A percentile compares a stretch with the other conserved stretches of the same genome.
These are phyloP conservation scores for Netelia inedita DNA, from an alignment of 2,888 invertebrate genomes.

Conservation along the genomic window DNA sequence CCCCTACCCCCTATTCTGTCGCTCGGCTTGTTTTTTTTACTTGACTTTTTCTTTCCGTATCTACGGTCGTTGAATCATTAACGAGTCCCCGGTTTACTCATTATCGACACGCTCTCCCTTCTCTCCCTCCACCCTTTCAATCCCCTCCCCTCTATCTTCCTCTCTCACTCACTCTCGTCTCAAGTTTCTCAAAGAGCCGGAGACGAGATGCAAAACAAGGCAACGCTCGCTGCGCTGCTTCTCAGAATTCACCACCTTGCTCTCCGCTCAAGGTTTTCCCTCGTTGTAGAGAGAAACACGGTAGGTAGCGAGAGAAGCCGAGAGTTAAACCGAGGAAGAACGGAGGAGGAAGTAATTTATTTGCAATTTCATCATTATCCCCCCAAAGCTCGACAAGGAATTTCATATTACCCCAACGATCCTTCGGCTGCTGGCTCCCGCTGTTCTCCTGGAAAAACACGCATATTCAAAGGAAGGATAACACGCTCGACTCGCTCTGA, in stretches of 20 bases:
- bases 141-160: background rate
- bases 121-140: background rate
- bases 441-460: constrained; percentile 12
- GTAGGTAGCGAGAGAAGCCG: constrained; percentile 30
- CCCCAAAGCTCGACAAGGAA: constrained; percentile 69
- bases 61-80: constrained; percentile 69
- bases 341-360: constrained; percentile 76
- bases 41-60: constrained; percentile 34
- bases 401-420: constrained; percentile 73
- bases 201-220: constrained; percentile 47
- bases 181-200: constrained; percentile 69
- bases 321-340: constrained; percentile 35
- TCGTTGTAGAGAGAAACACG: constrained; percentile 40
- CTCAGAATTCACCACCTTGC: constrained; percentile 43
- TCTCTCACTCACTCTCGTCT: constrained; percentile 31
- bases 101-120: constrained; percentile 69
- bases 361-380: constrained; percentile 74
- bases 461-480: background rate
- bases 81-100: constrained; percentile 74
- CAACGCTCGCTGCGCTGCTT: constrained; percentile 32
- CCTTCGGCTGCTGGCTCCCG: constrained; percentile 18
- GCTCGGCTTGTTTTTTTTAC: background rate
- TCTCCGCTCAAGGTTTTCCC: constrained; percentile 32
- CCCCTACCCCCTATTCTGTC: constrained; percentile 3
- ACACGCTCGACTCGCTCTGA: background rate